A percentile compares a stretch with the other conserved stretches of the same genome.
Evolutionary conservation across 2,113 vertebrate genomes (phyloP).

Genomic region (Aptenodytes forsteri): DNA sequence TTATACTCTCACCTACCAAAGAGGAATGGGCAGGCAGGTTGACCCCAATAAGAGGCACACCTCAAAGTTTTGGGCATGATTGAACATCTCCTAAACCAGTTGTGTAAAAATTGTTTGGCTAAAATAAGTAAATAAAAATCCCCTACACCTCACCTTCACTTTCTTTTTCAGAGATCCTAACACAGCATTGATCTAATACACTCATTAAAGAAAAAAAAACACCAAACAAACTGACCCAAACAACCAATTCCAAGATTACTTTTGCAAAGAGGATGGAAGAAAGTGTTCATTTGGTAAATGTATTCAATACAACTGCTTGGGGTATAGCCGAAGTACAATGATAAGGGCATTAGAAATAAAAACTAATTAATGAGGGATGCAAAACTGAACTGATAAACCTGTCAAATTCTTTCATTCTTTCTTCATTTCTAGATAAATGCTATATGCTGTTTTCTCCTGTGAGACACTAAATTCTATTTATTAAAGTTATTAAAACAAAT

Average conservation of each 20-base stretch:
- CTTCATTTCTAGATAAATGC: not conserved
- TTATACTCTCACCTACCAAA: not conserved
- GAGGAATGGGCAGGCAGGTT: not conserved
- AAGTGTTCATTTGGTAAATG: not conserved
- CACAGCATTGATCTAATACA: not conserved
- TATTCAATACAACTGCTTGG: not conserved
- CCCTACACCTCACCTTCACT: not conserved
- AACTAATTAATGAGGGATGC: not conserved
- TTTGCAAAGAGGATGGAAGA: not conserved
- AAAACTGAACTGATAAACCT: not conserved
- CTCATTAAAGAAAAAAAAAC: not conserved
- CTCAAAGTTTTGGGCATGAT: not conserved
- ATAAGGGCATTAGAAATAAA: not conserved
- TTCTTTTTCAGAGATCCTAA: not conserved
- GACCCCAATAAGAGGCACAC: not conserved
- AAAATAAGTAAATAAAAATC: not conserved
- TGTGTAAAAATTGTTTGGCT: not conserved
- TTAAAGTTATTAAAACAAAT: not conserved
- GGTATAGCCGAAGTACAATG: not conserved
- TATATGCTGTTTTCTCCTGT: not conserved
- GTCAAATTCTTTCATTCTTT: not conserved
- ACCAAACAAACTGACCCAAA: not conserved
- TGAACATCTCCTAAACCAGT: not conserved
- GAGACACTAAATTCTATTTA: not conserved
- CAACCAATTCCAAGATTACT: not conserved